phyloP scores from a whole-genome alignment of 1,140 invertebrate genomes.

The Argopecten irradians region DNA sequence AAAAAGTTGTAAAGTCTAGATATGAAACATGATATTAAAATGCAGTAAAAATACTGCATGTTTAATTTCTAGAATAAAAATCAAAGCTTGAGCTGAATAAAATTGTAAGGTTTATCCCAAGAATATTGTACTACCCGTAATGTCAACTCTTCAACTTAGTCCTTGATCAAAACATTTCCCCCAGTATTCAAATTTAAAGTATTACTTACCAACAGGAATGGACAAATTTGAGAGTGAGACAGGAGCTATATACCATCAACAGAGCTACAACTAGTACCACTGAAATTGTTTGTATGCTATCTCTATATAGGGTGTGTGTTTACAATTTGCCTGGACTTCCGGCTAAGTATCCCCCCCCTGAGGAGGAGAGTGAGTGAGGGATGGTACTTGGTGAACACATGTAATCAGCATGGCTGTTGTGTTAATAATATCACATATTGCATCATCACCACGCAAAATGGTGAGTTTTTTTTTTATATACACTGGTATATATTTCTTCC shows the following conservation, averaged over 20 bases:
- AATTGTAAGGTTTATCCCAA: too few species aligned
- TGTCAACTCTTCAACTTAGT: too few species aligned
- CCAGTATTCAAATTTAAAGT: neutral
- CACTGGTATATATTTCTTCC: too few species aligned
- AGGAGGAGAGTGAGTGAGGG: neutral
- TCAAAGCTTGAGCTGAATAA: too few species aligned
- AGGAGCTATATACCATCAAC: neutral
- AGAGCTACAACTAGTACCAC: neutral
- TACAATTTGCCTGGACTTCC: conserved; percentile 5
- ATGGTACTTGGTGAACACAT: conserved; percentile 3
- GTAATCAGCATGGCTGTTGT: neutral
- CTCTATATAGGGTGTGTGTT: conserved; percentile 5
- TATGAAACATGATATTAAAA: too few species aligned
- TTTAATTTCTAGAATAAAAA: too few species aligned
- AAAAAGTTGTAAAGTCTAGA: too few species aligned
- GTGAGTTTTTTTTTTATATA: neutral
- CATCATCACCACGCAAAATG: neutral
- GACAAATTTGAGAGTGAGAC: neutral
- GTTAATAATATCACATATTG: neutral
- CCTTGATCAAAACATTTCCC: too few species aligned
- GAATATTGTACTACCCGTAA: too few species aligned
- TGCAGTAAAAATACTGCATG: too few species aligned
- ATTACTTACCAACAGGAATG: neutral
- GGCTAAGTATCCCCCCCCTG: conserved; percentile 12
- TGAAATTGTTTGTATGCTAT: neutral